These are phyloP conservation scores for Pollenia labialis DNA, from an alignment of 2,888 invertebrate genomes.

Conservation along the genomic window DNA sequence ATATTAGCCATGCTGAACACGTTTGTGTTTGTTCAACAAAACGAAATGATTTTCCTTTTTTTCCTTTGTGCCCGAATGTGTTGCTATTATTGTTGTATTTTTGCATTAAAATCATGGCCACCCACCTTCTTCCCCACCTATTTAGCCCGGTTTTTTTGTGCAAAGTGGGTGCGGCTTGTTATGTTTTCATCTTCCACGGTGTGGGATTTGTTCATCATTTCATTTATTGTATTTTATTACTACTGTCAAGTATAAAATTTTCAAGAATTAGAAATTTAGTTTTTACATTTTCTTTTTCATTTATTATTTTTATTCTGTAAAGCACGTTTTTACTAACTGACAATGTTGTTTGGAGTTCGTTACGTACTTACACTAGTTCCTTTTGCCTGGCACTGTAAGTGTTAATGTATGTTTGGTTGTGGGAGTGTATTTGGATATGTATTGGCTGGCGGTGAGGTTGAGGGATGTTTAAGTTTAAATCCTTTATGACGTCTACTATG, in stretches of 20 bases:
- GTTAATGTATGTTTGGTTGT: not conserved
- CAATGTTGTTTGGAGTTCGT: conserved; percentile 65
- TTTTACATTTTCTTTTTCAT: conserved; percentile 14
- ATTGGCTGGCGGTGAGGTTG: not conserved
- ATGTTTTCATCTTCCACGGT: conserved; percentile 58
- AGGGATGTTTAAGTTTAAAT: conserved; percentile 55
- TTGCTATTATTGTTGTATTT: conserved; percentile 20
- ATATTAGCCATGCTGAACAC: conserved; percentile 72
- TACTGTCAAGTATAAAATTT: conserved; percentile 57
- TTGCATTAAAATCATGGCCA: conserved; percentile 44
- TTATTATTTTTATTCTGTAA: conserved; percentile 23
- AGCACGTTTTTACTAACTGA: conserved; percentile 69
- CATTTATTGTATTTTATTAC: conserved; percentile 21
- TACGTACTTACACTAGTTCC: conserved; percentile 44
- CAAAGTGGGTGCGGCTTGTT: conserved; percentile 30
- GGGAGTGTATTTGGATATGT: not conserved
- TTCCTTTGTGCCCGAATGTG: conserved; percentile 16
- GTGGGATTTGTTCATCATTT: conserved; percentile 28
- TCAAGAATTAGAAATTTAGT: conserved; percentile 48
- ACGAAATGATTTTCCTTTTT: conserved; percentile 70
- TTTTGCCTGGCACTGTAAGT: conserved; percentile 8
- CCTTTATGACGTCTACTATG: conserved; percentile 63
- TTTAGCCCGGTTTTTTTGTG: not conserved
- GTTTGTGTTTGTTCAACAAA: conserved; percentile 72
- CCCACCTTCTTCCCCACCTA: not conserved